Evolutionary conservation across 2,113 vertebrate genomes (phyloP).

Genomic region (Periophthalmodon schlosseri): DNA sequence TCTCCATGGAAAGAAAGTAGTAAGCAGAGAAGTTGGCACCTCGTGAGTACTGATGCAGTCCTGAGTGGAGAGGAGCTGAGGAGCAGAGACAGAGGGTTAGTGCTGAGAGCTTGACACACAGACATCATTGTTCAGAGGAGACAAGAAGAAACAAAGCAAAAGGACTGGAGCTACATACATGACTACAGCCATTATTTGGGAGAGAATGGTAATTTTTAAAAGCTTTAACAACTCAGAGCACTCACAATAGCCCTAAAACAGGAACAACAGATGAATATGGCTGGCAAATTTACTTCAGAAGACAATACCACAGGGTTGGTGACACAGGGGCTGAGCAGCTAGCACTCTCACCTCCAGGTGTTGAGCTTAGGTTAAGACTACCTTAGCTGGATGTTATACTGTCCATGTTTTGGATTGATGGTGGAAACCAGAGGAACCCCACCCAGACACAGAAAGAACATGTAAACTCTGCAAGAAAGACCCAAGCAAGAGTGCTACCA

Average conservation of each 20-base stretch:
- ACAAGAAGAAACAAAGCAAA: constrained; percentile 64
- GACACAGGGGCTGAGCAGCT: no score
- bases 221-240: constrained; percentile 69
- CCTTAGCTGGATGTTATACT: no score
- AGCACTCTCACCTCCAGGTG: no score
- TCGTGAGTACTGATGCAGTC: constrained; percentile 94
- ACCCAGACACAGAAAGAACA: no score
- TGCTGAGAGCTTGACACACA: constrained; percentile 66
- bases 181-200: constrained; percentile 63
- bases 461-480: no score
- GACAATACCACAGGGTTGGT: no score
- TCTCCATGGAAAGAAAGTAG: neutral
- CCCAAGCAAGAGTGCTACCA: no score
- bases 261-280: neutral
- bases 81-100: constrained; percentile 72
- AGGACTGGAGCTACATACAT: constrained; percentile 46
- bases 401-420: no score
- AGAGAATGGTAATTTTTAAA: constrained; percentile 54
- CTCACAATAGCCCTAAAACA: constrained; percentile 14
- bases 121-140: constrained; percentile 58
- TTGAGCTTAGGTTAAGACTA: no score
- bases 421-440: no score
- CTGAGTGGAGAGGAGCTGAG: constrained; percentile 93
- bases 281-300: neutral
- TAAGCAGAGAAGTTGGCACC: constrained; percentile 80